A percentile compares a stretch with the other conserved stretches of the same genome.
Conservation (phyloP, 1,140 invertebrate species). For the Drosophila subobscura region DNA sequence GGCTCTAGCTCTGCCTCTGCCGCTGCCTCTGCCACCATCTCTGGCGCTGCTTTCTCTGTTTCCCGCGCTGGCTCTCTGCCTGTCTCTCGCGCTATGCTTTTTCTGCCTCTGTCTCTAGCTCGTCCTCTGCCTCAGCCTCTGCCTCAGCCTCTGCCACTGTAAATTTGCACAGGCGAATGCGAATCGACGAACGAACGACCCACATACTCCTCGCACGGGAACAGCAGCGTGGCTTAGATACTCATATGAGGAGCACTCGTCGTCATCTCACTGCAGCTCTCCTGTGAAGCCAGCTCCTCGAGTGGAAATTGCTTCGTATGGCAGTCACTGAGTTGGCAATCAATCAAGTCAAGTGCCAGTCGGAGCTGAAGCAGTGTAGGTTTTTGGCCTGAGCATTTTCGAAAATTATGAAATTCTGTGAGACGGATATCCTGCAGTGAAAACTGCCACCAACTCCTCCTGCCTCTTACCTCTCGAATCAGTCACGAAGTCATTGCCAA, state of each 20-base stretch:
- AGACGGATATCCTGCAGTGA: constrained; percentile 62
- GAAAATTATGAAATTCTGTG: constrained; percentile 70
- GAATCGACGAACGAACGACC: constrained; percentile 26
- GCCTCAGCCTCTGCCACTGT: neutral
- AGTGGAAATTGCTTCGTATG: constrained; percentile 55
- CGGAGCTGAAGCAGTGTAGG: constrained; percentile 6
- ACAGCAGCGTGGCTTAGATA: constrained; percentile 38
- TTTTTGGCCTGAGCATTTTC: constrained; percentile 11
- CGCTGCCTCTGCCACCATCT: no score
- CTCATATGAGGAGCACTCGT: constrained; percentile 31
- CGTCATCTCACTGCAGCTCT: constrained; percentile 9
- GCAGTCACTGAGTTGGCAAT: constrained; percentile 69
- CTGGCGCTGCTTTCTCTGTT: no score
- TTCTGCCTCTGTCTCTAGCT: no score
- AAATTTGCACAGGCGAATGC: constrained; percentile 32
- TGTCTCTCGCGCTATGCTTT: no score
- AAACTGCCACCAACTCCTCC: neutral
- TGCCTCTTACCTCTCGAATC: neutral
- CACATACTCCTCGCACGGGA: constrained; percentile 29
- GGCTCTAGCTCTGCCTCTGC: no score
- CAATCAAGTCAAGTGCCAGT: constrained; percentile 69
- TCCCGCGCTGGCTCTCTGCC: no score
- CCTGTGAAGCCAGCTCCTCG: constrained; percentile 47
- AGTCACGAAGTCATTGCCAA: constrained; percentile 42
- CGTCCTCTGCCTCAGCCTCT: no score